Evolutionary conservation across 2,113 vertebrate species (phyloP).

Genomic region (Plestiodon gilberti): DNA sequence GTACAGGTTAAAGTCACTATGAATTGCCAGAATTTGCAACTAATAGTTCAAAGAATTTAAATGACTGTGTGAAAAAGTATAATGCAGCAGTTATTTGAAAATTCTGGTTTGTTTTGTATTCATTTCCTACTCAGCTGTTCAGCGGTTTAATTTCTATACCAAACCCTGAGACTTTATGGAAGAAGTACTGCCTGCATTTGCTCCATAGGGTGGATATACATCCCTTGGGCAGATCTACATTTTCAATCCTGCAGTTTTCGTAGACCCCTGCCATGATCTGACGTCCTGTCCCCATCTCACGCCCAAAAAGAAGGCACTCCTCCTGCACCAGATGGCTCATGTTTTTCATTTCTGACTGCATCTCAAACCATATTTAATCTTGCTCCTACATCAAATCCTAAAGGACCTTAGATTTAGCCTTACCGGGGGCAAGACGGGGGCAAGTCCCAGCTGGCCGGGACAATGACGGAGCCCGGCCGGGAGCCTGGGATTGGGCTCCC

Average conservation of each 20-base stretch:
- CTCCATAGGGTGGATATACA: neutral
- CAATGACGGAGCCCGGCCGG: no score
- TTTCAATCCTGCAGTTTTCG: no score
- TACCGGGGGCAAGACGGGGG: no score
- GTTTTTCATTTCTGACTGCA: neutral
- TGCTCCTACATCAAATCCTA: no score
- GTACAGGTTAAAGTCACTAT: neutral
- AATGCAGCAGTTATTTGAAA: neutral
- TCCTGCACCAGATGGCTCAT: neutral
- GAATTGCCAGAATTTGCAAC: neutral
- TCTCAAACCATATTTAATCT: neutral
- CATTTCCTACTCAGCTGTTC: neutral
- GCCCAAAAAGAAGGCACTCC: neutral
- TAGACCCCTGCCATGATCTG: no score
- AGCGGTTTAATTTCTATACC: fast-evolving
- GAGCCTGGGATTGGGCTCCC: no score
- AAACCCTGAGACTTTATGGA: neutral
- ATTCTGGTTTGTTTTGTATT: neutral
- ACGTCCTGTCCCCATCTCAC: no score
- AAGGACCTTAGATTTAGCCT: no score
- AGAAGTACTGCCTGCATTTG: constrained; percentile 1
- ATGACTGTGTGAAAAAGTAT: neutral
- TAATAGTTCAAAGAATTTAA: neutral
- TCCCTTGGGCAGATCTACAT: neutral
- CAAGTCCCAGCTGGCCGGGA: no score